Evolutionary conservation across 2,113 vertebrate species (phyloP), one percentile per base, ranked within the genome.

Genomic region (Xiphorhynchus elegans): DNA sequence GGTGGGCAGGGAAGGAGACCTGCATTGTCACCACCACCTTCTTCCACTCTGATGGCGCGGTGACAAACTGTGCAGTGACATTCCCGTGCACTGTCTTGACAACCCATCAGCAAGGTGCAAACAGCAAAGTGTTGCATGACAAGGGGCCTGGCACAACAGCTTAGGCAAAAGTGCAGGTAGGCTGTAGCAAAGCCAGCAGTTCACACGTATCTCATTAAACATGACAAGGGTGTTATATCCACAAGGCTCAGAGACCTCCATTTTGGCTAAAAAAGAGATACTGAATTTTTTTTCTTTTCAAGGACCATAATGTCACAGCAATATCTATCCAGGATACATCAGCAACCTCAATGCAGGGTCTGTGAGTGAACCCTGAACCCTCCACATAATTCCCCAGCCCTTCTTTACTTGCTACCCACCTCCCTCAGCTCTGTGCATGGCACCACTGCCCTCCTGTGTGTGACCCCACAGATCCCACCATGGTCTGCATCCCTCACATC

Each of bases 101-200:
- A 97, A 39, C 50, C 72, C 90, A 77, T 93, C 93, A 93, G 64
- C 59, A 86, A 88, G 76, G 90, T 96, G 93, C 95, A 90, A 93
- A 88, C 90, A 93, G 80, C 52, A n/a, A 52, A 89, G 76, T 20
- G 44, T 64, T 67, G 49, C 79, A 56, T 40, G 72, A 53, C 59
- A n/a, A 95, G 62, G 58, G 69, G 39, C 84, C 69, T 95, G 90
- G 85, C 52, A 70, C 11, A 70, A 70, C 7, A 2, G 40, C 72
- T 84, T 18, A 37, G 37, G 42, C 1, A 6, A 59, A 90, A 69
- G 63, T 24, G 1, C 87, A 94, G 90, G 68, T 93, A 90, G 85
- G 75, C 47, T 92, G 76, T 20, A 90, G 85, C 56, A 90, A 59
- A 96, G 79, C 46, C 78, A 77, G 76, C 47, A 84, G 76, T 88